Base-by-base conservation (phyloP, 2,113 vertebrate genomes). In the Geococcyx californianus region DNA sequence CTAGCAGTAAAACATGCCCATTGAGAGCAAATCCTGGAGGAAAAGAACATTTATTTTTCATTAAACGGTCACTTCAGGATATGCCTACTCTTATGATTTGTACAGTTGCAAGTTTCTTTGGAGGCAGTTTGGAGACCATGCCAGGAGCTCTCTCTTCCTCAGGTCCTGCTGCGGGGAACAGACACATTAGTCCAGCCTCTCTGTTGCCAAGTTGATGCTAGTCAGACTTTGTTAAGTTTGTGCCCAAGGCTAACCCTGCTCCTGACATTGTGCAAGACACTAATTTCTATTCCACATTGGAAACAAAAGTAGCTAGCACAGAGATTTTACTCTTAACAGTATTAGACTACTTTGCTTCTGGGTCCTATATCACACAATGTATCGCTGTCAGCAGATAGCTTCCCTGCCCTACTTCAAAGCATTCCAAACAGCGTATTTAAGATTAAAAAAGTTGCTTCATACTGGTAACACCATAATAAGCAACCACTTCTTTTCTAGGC, bases 31-130 rank as follows among this genome's bases (percentile, higher is more conserved):
- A 58, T 83, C 78, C 84, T 91, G 47, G 60, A 96, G 63, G 59
- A 95, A 88, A 81, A 29, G 49, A 80, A 31, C 59, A 85, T 85
- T 95, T 95, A 93, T 95, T 91, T 95, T 91, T 69, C 84, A 94
- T 88, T 96, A 95, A 95, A 95, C 51, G 33, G 24, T 13, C 59
- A 77, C 82, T 95, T 88, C 87, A 88, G 82, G 82, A 73, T 91
- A 93, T 66, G 91, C 75, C 59, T 85, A 45, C 11, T 8, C 45
- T 51, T 38, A 62, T 25, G 40, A 85, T 83, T 51, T 89, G 74
- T 89, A 78, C 28, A 55, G 63, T 75, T 87, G 51, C 59, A 55
- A 63, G 78, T 73, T 88, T 85, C 58, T 85, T 76, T 59, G 38
- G 36, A 83, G 38, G 70, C 70, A 90, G 15, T 85, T 70, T 59